These are phyloP conservation scores for Colostygia pectinataria DNA, from an alignment of 2,888 invertebrate species.

Conservation along the genomic window DNA sequence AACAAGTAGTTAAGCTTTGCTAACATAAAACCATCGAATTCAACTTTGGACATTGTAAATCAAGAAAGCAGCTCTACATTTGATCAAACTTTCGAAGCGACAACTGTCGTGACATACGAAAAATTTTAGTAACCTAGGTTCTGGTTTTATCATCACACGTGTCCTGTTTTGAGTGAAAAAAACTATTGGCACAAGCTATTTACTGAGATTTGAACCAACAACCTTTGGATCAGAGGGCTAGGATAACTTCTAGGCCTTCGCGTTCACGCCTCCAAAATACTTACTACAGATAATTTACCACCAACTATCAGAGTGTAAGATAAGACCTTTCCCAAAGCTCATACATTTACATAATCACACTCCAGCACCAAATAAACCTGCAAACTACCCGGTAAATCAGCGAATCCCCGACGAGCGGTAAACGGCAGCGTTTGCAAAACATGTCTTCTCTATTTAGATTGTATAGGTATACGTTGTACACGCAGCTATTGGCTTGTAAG, in stretches of 20 bases:
- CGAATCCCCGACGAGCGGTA: conserved; percentile 13
- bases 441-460: conserved; percentile 13
- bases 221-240: too few relatives aligned
- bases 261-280: too few relatives aligned
- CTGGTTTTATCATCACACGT: too few relatives aligned
- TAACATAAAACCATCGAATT: too few relatives aligned
- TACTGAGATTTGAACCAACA: too few relatives aligned
- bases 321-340: conserved; percentile 9
- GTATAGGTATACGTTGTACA: conserved; percentile 13
- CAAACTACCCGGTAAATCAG: conserved; percentile 16
- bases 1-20: too few relatives aligned
- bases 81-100: too few relatives aligned
- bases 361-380: conserved; percentile 15
- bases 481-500: conserved; percentile 27
- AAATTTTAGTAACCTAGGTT: too few relatives aligned
- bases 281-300: not conserved
- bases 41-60: conserved; percentile 33
- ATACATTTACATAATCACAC: conserved; percentile 16
- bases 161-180: too few relatives aligned
- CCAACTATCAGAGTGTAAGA: not conserved
- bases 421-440: conserved; percentile 14
- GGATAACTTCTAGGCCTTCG: too few relatives aligned
- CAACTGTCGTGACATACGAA: too few relatives aligned
- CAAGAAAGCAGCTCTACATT: conserved; percentile 27
- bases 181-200: too few relatives aligned